Evolutionary conservation across 2,888 invertebrate genomes (phyloP).

Genomic region (Drosophila siamana): DNA sequence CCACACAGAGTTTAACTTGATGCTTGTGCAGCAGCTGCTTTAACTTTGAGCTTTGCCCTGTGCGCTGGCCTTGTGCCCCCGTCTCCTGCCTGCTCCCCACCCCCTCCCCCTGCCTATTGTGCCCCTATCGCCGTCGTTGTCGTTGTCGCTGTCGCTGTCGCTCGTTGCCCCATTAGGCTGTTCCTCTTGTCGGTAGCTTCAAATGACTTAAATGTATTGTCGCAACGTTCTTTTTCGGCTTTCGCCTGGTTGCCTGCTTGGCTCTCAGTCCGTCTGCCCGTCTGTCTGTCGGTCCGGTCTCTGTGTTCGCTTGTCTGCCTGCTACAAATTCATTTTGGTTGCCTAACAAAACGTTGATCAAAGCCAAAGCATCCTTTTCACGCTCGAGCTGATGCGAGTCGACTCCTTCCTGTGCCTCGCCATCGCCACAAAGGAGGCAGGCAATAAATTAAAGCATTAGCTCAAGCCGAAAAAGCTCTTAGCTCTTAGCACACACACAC

Average conservation of each 20-base stretch:
- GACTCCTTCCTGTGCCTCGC: conserved; percentile 1
- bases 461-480: conserved; percentile 67
- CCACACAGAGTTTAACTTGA: conserved; percentile 7
- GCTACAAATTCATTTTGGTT: conserved; percentile 79
- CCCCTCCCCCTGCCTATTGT: neutral
- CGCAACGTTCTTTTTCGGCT: conserved; percentile 36
- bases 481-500: conserved; percentile 50
- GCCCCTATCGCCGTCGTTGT: neutral
- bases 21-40: conserved; percentile 41
- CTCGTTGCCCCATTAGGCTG: conserved; percentile 15
- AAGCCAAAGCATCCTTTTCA: conserved; percentile 81
- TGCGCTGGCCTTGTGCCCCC: neutral
- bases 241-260: conserved; percentile 1
- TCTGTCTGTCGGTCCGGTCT: conserved; percentile 22
- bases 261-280: neutral
- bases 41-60: conserved; percentile 64
- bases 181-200: conserved; percentile 26
- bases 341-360: conserved; percentile 80
- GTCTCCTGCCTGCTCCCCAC: no score
- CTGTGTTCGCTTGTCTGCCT: conserved; percentile 9
- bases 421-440: conserved; percentile 68
- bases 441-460: conserved; percentile 80
- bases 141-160: neutral
- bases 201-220: conserved; percentile 73
- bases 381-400: conserved; percentile 69